A percentile compares a stretch with the other conserved stretches of the same genome.
Conservation (phyloP, 2,888 invertebrate species). For the Calliopum simillimum region DNA sequence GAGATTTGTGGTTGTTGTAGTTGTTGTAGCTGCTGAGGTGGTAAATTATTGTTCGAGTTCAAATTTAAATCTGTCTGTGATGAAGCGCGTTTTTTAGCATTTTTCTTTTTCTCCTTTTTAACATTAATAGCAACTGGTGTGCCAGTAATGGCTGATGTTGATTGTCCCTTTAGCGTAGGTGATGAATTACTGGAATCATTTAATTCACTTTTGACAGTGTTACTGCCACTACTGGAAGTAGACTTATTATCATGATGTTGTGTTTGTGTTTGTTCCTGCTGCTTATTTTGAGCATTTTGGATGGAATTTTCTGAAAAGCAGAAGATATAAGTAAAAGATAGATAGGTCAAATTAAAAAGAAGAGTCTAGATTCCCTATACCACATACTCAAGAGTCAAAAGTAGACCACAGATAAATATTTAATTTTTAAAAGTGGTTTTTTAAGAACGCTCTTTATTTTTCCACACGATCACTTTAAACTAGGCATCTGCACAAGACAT, state of each 20-base stretch:
- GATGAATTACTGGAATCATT: constrained; percentile 49
- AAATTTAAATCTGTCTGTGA: constrained; percentile 48
- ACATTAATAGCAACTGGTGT: constrained; percentile 37
- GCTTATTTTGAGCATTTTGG: constrained; percentile 51
- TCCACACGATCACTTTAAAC: constrained; percentile 16
- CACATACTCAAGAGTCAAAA: no score
- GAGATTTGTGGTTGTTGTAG: constrained; percentile 40
- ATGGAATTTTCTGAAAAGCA: constrained; percentile 57
- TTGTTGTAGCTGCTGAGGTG: constrained; percentile 41
- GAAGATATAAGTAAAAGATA: neutral
- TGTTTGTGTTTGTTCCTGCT: constrained; percentile 40
- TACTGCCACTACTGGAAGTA: constrained; percentile 55
- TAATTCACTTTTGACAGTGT: constrained; percentile 50
- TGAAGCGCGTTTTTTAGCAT: constrained; percentile 33
- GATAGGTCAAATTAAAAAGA: no score
- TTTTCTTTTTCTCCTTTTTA: constrained; percentile 38
- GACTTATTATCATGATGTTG: constrained; percentile 51
- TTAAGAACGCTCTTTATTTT: neutral
- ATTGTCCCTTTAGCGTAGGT: constrained; percentile 60
- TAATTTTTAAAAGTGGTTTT: neutral
- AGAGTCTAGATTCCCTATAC: no score
- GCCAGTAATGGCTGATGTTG: constrained; percentile 46
- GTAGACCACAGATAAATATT: no score
- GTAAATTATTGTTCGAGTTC: constrained; percentile 43
- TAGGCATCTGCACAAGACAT: no score